Conservation (phyloP, 1,140 invertebrate species). For the Ooceraea biroi region DNA sequence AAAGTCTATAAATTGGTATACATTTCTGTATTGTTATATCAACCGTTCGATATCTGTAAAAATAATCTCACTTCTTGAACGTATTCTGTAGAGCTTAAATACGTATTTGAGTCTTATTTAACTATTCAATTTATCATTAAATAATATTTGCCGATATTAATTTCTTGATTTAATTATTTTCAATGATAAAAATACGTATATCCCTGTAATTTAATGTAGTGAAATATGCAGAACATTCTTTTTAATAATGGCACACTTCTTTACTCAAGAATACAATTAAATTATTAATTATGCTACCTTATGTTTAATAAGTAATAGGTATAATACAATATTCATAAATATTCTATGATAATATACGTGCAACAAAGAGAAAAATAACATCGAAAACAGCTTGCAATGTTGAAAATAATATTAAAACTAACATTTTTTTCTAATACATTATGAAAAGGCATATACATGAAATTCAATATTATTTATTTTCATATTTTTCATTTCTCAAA, state of each 20-base stretch:
- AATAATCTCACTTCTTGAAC: conserved; percentile 57
- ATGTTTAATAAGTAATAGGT: neutral
- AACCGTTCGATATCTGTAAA: conserved; percentile 40
- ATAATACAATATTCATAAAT: conserved; percentile 4
- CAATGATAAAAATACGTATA: conserved; percentile 1
- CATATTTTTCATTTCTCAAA: neutral
- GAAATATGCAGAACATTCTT: conserved; percentile 23
- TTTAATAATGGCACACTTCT: conserved; percentile 51
- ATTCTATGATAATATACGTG: conserved; percentile 26
- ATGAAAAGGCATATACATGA: neutral
- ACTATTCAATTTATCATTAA: conserved; percentile 22
- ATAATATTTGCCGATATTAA: conserved; percentile 35
- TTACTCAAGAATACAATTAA: conserved; percentile 38
- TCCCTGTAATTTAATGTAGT: neutral
- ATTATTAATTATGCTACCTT: conserved; percentile 12
- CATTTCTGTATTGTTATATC: conserved; percentile 36
- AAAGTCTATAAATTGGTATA: conserved; percentile 12
- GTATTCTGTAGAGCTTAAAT: conserved; percentile 43
- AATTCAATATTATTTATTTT: neutral
- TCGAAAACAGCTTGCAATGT: neutral
- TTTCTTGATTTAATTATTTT: conserved; percentile 1
- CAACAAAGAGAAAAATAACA: neutral
- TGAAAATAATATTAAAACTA: neutral
- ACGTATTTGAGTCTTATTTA: conserved; percentile 40
- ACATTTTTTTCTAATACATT: neutral